Evolutionary conservation across 2,888 invertebrate genomes (phyloP), one percentile per base, ranked within the genome.

Genomic region (Heteromurus nitidus): DNA sequence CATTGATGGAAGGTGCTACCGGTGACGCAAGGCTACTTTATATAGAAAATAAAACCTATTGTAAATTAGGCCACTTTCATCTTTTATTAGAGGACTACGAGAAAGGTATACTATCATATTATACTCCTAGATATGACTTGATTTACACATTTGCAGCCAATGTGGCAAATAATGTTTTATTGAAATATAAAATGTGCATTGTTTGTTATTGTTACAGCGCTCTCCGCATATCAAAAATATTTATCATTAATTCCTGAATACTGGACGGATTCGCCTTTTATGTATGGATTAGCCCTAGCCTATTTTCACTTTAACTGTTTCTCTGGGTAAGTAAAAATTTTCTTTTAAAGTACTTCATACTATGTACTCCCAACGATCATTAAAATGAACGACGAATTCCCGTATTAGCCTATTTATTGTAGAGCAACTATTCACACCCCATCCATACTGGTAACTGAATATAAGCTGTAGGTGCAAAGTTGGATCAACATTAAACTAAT

Each of bases 161-260:
- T 22, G 24, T 28, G 1, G 13, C 53, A 7, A 13, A 18, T 67
- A 2, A 62, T 9, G 36, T 62, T 42, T 67, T 62, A 20, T 44
- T n/a, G n/a, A n/a, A n/a, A 13, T 67, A 62, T 62, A n/a, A 24
- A 58, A 58, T 18, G 20, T 26, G 22, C 20, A 62, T 62, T 55
- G 26, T 22, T 55, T 55, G n/a, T 92, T 92, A 64, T 55, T 55
- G n/a, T 92, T 92, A 64, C 91, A 98, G 98, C 99, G 3, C 92
- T 98, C 91, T 98, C 98, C 22, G 98, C 99, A 1, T 99, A 99
- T 91, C 98, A 99, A 90, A 96, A 96, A 89, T 97, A 95, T 90
- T 88, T 86, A 62, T 93, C 93, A 42, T 90, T 95, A 30, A 93
- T 94, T 88, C 92, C 92, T 9, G 88, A 89, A 85, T 94, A 95